These are phyloP conservation scores for Acrobasis repandana DNA, from an alignment of 2,888 invertebrate species.

Conservation along the genomic window DNA sequence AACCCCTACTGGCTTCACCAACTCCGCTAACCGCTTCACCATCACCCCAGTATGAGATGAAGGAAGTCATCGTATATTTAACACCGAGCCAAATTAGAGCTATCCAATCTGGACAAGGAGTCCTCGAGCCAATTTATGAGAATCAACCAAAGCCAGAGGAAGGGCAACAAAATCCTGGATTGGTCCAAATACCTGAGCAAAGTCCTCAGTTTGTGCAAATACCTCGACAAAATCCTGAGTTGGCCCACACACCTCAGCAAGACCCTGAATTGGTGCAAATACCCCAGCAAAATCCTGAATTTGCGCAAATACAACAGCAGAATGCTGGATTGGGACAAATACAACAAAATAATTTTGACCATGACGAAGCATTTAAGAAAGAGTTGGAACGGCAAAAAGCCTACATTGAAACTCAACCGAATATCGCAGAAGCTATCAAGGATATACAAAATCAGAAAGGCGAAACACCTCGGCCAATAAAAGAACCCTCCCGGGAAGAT, in stretches of 20 bases:
- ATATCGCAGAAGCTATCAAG: constrained; percentile 21
- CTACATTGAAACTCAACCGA: constrained; percentile 16
- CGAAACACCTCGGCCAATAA: constrained; percentile 22
- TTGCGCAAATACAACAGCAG: constrained; percentile 25
- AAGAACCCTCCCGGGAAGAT: constrained; percentile 26
- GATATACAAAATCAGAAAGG: constrained; percentile 14
- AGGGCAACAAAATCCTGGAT: constrained; percentile 30
- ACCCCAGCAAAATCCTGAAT: constrained; percentile 29
- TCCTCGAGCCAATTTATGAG: constrained; percentile 31
- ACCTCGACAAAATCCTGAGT: constrained; percentile 29
- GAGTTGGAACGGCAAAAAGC: constrained; percentile 27
- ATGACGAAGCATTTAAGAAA: constrained; percentile 25
- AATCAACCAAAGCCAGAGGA: constrained; percentile 33
- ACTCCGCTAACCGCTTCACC: constrained; percentile 26
- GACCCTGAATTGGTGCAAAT: constrained; percentile 29
- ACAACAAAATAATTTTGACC: constrained; percentile 12
- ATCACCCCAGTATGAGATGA: constrained; percentile 42
- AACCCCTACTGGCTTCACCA: constrained; percentile 23
- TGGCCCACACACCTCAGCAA: constrained; percentile 29
- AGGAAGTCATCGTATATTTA: constrained; percentile 63
- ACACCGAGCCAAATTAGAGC: constrained; percentile 63
- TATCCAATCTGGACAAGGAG: constrained; percentile 49
- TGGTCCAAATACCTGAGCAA: constrained; percentile 26
- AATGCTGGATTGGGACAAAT: constrained; percentile 28
- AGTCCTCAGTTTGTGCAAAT: constrained; percentile 29